Percentiles rank a stretch among this genome's conserved stretches.
These are phyloP conservation scores for Mesocricetus auratus DNA, from an alignment of 2,113 vertebrate genomes.

Conservation along the genomic window DNA sequence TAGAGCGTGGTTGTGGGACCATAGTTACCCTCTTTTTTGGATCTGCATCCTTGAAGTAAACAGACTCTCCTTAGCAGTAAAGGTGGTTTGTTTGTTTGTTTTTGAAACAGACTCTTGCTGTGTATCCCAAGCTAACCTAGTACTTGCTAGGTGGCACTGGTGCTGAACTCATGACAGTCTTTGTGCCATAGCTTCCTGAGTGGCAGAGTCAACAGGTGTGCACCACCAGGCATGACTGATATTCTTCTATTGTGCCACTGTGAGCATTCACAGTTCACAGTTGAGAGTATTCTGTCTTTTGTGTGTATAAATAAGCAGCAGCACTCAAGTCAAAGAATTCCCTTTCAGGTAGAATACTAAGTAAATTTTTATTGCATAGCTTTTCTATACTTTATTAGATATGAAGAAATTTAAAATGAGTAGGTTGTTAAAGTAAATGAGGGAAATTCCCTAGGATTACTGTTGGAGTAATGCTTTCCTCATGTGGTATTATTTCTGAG, in stretches of 20 bases:
- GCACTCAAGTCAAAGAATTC: neutral
- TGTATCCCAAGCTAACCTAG: neutral
- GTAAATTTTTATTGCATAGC: neutral
- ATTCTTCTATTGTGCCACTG: neutral
- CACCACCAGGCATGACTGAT: neutral
- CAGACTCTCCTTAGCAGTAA: neutral
- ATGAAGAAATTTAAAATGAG: neutral
- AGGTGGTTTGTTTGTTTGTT: neutral
- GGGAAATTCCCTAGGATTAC: neutral
- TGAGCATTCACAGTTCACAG: neutral
- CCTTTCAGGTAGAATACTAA: neutral
- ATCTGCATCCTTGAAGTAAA: neutral
- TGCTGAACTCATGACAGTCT: neutral
- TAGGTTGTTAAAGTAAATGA: neutral
- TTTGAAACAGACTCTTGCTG: neutral
- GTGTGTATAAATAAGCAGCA: neutral
- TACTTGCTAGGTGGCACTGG: too few relatives aligned
- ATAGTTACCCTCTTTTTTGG: neutral
- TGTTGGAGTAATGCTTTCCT: neutral
- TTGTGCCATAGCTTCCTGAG: neutral
- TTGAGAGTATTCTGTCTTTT: constrained; percentile 21
- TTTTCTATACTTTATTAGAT: neutral
- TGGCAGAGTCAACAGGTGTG: neutral
- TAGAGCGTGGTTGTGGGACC: neutral
- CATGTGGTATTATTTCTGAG: neutral